These are phyloP conservation scores for Lasioglossum malachurum DNA, from an alignment of 2,888 invertebrate species.

Conservation along the genomic window DNA sequence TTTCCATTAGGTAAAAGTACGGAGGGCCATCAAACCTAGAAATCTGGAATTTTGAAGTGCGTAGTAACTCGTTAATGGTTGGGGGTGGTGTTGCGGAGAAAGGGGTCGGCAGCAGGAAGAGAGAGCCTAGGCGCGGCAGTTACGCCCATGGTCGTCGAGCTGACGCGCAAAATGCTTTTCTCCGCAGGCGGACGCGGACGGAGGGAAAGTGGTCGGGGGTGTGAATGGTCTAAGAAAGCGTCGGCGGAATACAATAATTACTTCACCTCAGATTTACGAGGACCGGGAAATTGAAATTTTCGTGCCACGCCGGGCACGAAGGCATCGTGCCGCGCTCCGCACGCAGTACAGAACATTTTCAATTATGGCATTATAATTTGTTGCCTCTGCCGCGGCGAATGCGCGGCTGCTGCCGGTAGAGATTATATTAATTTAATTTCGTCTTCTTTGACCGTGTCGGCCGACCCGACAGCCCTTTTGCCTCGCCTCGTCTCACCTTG, in stretches of 20 bases:
- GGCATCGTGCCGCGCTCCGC: constrained; percentile 59
- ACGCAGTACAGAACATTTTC: constrained; percentile 80
- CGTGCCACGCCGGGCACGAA: constrained; percentile 75
- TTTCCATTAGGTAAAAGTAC: constrained; percentile 1
- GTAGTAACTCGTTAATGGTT: not conserved
- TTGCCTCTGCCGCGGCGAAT: constrained; percentile 75
- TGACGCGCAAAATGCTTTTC: constrained; percentile 80
- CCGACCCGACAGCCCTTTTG: constrained; percentile 48
- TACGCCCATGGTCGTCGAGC: constrained; percentile 80
- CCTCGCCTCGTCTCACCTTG: not conserved
- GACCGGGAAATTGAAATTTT: constrained; percentile 83
- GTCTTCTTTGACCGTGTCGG: constrained; percentile 79
- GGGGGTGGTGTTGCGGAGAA: constrained; percentile 20
- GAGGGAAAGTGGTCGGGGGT: constrained; percentile 51
- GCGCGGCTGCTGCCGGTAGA: constrained; percentile 68
- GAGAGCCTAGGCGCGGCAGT: constrained; percentile 68
- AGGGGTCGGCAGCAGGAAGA: constrained; percentile 62
- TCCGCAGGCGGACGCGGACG: constrained; percentile 34
- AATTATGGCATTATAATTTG: constrained; percentile 84
- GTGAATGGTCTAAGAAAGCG: constrained; percentile 81
- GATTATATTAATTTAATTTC: constrained; percentile 83
- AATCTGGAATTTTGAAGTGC: not conserved
- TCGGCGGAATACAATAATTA: constrained; percentile 83
- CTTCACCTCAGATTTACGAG: constrained; percentile 84
- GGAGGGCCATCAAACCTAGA: not conserved